phyloP scores from a whole-genome alignment of 2,113 vertebrate genomes.

The Halcyon malimbica region DNA sequence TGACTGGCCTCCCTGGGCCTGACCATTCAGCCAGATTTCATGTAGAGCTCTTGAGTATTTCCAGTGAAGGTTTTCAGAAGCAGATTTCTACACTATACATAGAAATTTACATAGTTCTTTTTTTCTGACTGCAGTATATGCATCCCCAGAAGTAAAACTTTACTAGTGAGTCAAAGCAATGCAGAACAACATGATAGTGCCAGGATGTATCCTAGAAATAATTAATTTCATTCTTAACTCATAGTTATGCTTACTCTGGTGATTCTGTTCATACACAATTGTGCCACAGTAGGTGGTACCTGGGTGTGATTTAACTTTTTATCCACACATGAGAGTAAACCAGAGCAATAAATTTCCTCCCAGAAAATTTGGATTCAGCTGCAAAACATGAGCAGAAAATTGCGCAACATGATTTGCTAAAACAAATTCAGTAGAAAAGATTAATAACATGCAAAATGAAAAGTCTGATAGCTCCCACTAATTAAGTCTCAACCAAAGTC shows the following conservation, averaged over 20 bases:
- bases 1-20: background rate
- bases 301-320: conserved; percentile 2
- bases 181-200: background rate
- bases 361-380: conserved; percentile 16
- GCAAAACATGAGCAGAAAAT: background rate
- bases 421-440: conserved; percentile 10
- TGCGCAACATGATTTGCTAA: conserved; percentile 9
- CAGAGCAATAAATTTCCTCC: conserved; percentile 6
- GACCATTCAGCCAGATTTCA: background rate
- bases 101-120: background rate
- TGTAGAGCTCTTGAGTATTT: background rate
- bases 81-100: background rate
- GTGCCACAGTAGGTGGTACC: conserved; percentile 1
- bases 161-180: background rate
- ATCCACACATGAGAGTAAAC: background rate
- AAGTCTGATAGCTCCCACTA: background rate
- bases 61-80: background rate
- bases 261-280: background rate
- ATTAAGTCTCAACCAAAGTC: background rate
- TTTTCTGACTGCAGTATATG: background rate
- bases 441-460: conserved; percentile 15
- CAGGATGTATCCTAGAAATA: background rate
- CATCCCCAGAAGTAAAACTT: background rate
- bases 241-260: conserved; percentile 36
- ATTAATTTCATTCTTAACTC: background rate